Evolutionary conservation across 2,113 vertebrate species (phyloP).

Genomic region (Actenoides hombroni): DNA sequence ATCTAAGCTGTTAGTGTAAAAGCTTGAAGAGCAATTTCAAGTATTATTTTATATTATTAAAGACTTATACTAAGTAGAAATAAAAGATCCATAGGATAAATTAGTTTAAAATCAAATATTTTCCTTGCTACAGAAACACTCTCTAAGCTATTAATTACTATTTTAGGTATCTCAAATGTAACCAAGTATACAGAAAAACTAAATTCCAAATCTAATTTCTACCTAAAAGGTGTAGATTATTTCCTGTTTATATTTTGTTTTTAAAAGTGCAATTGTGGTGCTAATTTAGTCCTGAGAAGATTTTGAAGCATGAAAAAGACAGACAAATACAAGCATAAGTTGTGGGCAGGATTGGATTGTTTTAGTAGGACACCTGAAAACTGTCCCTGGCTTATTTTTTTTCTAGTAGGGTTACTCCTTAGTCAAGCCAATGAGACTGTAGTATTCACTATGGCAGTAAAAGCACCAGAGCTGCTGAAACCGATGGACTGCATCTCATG

Average conservation of each 20-base stretch:
- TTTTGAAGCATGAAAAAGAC: not conserved
- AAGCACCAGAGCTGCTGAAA: not conserved
- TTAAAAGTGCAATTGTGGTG: not conserved
- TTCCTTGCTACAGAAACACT: not conserved
- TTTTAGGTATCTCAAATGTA: not conserved
- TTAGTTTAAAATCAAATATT: not conserved
- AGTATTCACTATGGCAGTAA: not conserved
- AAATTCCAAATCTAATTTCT: not conserved
- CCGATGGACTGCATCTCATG: not conserved
- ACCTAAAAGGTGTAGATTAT: not conserved
- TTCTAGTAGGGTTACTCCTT: not conserved
- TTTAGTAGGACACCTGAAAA: not conserved
- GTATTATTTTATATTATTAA: not conserved
- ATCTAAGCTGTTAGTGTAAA: not conserved
- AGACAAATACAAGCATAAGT: not conserved
- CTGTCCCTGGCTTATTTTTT: not conserved
- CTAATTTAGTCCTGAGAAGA: not conserved
- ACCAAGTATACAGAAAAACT: not conserved
- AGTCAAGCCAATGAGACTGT: not conserved
- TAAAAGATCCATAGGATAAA: not conserved
- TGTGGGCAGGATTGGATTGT: not conserved
- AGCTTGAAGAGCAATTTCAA: not conserved
- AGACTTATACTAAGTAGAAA: not conserved
- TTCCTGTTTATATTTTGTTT: not conserved
- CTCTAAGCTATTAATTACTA: not conserved